Evolutionary conservation across 2,888 invertebrate species (phyloP).

Genomic region (Zeuzera pyrina): DNA sequence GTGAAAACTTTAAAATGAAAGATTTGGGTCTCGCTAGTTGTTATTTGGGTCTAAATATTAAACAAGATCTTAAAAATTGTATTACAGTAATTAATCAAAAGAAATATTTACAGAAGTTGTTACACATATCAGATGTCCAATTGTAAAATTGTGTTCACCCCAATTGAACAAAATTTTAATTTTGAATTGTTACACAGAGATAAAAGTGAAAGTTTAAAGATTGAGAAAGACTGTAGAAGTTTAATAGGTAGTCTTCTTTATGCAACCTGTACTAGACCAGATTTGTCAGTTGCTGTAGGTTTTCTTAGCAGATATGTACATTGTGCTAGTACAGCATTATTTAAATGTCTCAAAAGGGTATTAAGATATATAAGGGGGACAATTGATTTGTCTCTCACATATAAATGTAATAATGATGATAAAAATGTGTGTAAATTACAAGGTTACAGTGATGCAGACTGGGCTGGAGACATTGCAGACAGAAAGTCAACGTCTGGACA

Average conservation of each 20-base stretch:
- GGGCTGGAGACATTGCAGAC: slow-evolving; percentile 7
- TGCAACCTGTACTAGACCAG: slow-evolving; percentile 7
- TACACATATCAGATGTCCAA: slow-evolving; percentile 3
- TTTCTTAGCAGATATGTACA: slow-evolving; percentile 8
- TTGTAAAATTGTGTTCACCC: slow-evolving; percentile 5
- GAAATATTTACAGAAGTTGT: slow-evolving; percentile 3
- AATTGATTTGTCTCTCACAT: slow-evolving; percentile 1
- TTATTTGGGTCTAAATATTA: slow-evolving; percentile 4
- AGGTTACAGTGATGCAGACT: slow-evolving; percentile 10
- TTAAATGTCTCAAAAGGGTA: slow-evolving; percentile 3
- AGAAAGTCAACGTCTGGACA: slow-evolving; percentile 9
- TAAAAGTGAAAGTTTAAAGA: slow-evolving; percentile 1
- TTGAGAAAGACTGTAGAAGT: slow-evolving; percentile 2
- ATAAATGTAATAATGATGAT: slow-evolving; percentile 1
- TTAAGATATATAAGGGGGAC: slow-evolving; percentile 3
- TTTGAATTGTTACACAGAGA: slow-evolving; percentile 1
- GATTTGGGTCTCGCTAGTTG: not conserved
- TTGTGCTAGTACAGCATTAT: slow-evolving; percentile 6
- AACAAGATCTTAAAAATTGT: slow-evolving; percentile 4
- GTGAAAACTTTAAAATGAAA: slow-evolving; percentile 4
- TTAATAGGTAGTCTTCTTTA: slow-evolving; percentile 6
- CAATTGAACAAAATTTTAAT: slow-evolving; percentile 5
- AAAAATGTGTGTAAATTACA: slow-evolving; percentile 1
- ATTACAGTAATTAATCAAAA: slow-evolving; percentile 2
- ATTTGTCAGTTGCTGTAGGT: slow-evolving; percentile 6